These are phyloP conservation scores for Henricia sp. DNA, from an alignment of 53 echinoderm and acorn worm species.

Conservation along the genomic window DNA sequence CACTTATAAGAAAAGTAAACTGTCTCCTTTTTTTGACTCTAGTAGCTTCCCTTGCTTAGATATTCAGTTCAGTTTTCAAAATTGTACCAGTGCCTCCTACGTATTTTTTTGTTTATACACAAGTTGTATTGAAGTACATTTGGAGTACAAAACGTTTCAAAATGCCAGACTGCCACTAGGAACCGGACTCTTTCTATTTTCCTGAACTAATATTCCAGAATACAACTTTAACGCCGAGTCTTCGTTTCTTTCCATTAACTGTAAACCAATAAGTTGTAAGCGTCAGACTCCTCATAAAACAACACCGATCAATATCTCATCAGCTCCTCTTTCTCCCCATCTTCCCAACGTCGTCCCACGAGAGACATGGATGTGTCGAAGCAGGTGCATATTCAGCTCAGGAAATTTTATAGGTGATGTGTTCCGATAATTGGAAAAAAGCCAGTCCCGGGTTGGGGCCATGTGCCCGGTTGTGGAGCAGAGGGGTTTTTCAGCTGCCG, in stretches of 20 bases:
- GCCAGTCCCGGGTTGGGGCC: background rate
- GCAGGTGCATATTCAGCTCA: conserved; percentile 49
- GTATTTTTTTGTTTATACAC: no score
- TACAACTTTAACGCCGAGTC: background rate
- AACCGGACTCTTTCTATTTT: no score
- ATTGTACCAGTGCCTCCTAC: no score
- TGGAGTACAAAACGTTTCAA: no score
- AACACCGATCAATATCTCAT: conserved; percentile 64
- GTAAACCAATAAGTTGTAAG: conserved; percentile 55
- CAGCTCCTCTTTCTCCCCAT: conserved; percentile 29
- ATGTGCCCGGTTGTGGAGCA: conserved; percentile 6
- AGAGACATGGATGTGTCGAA: conserved; percentile 47
- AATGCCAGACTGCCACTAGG: no score
- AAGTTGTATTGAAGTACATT: no score
- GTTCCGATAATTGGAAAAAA: conserved; percentile 57
- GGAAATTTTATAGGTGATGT: conserved; percentile 66
- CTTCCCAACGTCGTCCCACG: conserved; percentile 25
- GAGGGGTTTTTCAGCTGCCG: conserved; percentile 53
- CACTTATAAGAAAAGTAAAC: no score
- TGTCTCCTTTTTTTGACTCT: no score
- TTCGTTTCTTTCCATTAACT: conserved; percentile 11
- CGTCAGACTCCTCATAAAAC: conserved; percentile 53
- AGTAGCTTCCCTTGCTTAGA: no score
- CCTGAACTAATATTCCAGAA: no score
- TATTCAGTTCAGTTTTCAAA: no score